A percentile compares a stretch with the other conserved stretches of the same genome.
Conservation (phyloP, 1,140 invertebrate genomes). For the Antheraea pernyi region DNA sequence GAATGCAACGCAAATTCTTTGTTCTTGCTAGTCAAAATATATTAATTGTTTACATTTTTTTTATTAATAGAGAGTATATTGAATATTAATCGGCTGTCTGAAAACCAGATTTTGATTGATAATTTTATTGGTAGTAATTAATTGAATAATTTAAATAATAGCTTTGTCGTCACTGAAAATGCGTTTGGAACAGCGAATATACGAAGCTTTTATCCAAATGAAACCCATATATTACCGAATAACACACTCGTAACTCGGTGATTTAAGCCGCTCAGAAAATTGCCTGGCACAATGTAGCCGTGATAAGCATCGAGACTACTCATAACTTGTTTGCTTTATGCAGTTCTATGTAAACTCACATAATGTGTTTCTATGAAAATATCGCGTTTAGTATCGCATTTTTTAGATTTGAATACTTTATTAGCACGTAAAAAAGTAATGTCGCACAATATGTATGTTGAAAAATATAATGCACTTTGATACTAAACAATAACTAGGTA, state of each 20-base stretch:
- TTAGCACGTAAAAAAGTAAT: neutral
- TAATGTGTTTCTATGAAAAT: constrained; percentile 39
- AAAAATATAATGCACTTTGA: too few relatives aligned
- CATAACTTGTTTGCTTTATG: constrained; percentile 52
- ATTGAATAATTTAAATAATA: constrained; percentile 60
- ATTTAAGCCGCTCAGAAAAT: constrained; percentile 65
- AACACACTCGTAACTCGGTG: constrained; percentile 64
- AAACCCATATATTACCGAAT: constrained; percentile 71
- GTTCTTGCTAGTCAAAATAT: neutral
- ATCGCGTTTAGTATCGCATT: constrained; percentile 33
- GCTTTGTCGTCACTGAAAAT: constrained; percentile 46
- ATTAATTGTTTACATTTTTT: neutral
- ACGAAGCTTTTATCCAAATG: constrained; percentile 75
- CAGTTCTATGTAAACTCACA: constrained; percentile 41
- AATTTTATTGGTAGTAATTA: constrained; percentile 39
- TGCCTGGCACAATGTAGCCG: constrained; percentile 55
- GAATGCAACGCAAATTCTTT: neutral
- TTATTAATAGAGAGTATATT: neutral
- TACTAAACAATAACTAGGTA: too few relatives aligned
- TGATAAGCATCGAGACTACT: constrained; percentile 45
- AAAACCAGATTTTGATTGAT: constrained; percentile 29
- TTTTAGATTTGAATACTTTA: constrained; percentile 20
- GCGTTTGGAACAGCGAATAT: constrained; percentile 57
- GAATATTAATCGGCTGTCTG: constrained; percentile 26
- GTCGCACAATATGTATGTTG: too few relatives aligned